Conservation (phyloP, 2,888 invertebrate genomes). For the Lampropteryx suffumata region DNA sequence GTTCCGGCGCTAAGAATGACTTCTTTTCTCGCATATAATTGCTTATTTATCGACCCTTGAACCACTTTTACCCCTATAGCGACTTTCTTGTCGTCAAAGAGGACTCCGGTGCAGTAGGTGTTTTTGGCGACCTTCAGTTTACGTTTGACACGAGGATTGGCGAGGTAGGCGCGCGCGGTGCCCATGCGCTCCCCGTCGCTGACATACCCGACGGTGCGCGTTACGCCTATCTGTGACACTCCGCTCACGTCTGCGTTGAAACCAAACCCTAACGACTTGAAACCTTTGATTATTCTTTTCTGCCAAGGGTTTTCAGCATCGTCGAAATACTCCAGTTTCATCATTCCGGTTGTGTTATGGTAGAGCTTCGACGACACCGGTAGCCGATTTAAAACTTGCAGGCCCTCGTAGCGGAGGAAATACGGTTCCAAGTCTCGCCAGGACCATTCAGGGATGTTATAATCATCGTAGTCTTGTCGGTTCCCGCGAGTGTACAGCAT, state of each 20-base stretch:
- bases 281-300: conserved; percentile 44
- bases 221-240: conserved; percentile 56
- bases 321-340: conserved; percentile 50
- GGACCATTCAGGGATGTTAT: conserved; percentile 53
- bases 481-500: conserved; percentile 66
- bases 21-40: conserved; percentile 49
- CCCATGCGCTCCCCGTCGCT: conserved; percentile 54
- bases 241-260: conserved; percentile 59
- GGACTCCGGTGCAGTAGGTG: conserved; percentile 51
- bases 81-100: conserved; percentile 46
- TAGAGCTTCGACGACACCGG: conserved; percentile 52
- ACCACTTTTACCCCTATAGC: conserved; percentile 51
- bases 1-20: conserved; percentile 63
- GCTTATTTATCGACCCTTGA: conserved; percentile 15
- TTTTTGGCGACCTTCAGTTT: conserved; percentile 48
- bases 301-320: conserved; percentile 56
- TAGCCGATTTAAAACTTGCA: conserved; percentile 43
- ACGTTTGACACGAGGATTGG: conserved; percentile 40
- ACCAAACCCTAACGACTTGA: conserved; percentile 39
- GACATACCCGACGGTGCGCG: conserved; percentile 50
- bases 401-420: conserved; percentile 58
- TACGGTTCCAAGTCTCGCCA: conserved; percentile 59
- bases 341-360: conserved; percentile 56
- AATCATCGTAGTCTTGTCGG: conserved; percentile 50
- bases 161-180: conserved; percentile 56